Conservation (phyloP, 2,888 invertebrate species). For the Trichogramma evanescens region DNA sequence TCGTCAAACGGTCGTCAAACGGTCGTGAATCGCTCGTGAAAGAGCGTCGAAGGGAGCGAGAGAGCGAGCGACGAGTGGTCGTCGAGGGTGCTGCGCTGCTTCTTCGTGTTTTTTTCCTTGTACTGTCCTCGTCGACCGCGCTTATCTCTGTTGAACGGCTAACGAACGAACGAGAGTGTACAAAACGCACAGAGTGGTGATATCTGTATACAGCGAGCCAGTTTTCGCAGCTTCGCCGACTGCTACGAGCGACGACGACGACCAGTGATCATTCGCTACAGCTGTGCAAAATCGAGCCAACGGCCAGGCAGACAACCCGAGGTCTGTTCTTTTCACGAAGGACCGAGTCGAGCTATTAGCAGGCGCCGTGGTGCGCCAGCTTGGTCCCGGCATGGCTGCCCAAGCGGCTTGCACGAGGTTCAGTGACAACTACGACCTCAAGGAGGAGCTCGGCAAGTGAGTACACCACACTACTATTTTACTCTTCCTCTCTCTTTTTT, state of each 20-base stretch:
- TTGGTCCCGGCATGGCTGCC: slow-evolving; percentile 67
- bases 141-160: background rate
- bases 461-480: slow-evolving; percentile 45
- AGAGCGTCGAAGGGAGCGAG: background rate
- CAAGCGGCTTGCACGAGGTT: slow-evolving; percentile 92
- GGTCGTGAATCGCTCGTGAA: too few species aligned
- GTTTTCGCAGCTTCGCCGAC: background rate
- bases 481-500: slow-evolving; percentile 7
- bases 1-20: too few species aligned
- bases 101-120: background rate
- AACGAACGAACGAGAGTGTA: background rate
- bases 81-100: background rate
- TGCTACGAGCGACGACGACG: background rate
- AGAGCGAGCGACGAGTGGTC: background rate
- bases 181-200: background rate
- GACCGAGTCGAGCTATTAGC: background rate
- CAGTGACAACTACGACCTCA: slow-evolving; percentile 98
- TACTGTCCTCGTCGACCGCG: background rate
- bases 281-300: too few species aligned
- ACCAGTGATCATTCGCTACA: too few species aligned
- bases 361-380: slow-evolving; percentile 22
- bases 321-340: too few species aligned
- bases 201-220: background rate
- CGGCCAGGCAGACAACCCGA: too few species aligned
- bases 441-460: slow-evolving; percentile 99